phyloP scores from a whole-genome alignment of 2,888 invertebrate genomes.

The Idaea dimidiata region DNA sequence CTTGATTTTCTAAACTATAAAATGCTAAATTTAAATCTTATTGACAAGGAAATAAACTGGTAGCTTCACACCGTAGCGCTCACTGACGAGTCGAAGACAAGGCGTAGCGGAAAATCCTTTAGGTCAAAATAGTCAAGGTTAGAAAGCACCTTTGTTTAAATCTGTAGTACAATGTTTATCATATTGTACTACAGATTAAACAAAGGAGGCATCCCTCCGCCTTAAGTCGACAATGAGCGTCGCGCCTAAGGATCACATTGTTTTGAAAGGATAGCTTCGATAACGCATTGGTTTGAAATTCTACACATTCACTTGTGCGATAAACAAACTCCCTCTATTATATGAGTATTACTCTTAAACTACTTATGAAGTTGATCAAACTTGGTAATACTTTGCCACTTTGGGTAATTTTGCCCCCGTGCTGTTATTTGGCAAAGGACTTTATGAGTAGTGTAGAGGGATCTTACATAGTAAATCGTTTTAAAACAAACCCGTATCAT shows the following conservation, averaged over 20 bases:
- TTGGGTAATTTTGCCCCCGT: background rate
- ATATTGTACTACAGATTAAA: too few species aligned
- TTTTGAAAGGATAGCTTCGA: conserved; percentile 13
- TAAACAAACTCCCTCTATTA: background rate
- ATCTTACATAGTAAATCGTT: background rate
- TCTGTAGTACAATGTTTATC: too few species aligned
- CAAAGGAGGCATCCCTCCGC: too few species aligned
- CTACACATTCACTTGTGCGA: background rate
- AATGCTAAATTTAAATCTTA: too few species aligned
- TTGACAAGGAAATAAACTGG: too few species aligned
- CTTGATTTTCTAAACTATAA: too few species aligned
- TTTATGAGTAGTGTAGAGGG: background rate
- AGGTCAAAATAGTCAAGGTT: too few species aligned
- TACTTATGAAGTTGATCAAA: background rate
- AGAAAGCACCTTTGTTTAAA: too few species aligned
- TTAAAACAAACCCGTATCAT: background rate
- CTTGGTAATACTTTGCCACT: background rate
- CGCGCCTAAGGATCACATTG: conserved; percentile 8
- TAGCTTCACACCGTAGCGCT: too few species aligned
- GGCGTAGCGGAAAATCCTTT: too few species aligned
- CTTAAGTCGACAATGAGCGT: too few species aligned
- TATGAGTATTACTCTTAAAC: background rate
- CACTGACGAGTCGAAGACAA: too few species aligned
- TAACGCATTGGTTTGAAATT: background rate
- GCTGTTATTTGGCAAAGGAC: background rate